Base-by-base conservation (phyloP, 2,797 vertebrate species). In the Leptatherina wallacei region DNA sequence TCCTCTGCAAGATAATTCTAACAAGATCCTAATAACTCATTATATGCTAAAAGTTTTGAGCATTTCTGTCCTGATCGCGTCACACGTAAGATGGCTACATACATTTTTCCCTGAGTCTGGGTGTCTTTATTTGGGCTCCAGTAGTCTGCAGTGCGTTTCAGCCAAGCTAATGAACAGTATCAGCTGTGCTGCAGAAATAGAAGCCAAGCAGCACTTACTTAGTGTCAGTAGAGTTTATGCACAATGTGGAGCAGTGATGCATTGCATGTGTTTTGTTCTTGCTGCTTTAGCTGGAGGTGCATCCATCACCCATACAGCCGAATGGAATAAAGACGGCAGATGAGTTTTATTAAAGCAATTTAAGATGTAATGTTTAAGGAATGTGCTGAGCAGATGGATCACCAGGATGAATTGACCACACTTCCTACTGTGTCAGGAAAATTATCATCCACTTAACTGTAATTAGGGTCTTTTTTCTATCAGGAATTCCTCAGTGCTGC, bases 401-500 rank as follows among this genome's bases (percentile, higher is more conserved):
- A 9, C 54, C 7, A 0, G 56, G 73, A 78, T 80, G 81, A 91
- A 90, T 80, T 88, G 91, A 67, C 52, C 52, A 38, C 14, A 64
- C 40, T 42, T 72, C 35, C 70, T 65, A 68, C 52, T 70, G 83
- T 35, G 56, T 61, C 57, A 0, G n/a, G 4, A 24, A 84, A 92
- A 91, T 93, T 93, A 94, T 84, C 68, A 80, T 90, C 83, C 66
- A 66, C 70, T 94, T 92, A 83, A 69, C 84, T 93, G 84, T 92
- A 91, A 95, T 94, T 92, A 93, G 80, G 85, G 75, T 80, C 83
- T 85, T 86, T 93, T 79, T 93, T 92, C 90, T 75, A 78, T 71
- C 86, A 66, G 71, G 72, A 71, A 73, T 13, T 33, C 20, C 4
- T 22, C 22, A 11, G n/a, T 51, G 47, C 10, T 49, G n/a, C 47